These are phyloP conservation scores for Sebastes trivittatus DNA, from an alignment of 2,797 vertebrate species.

Conservation along the genomic window DNA sequence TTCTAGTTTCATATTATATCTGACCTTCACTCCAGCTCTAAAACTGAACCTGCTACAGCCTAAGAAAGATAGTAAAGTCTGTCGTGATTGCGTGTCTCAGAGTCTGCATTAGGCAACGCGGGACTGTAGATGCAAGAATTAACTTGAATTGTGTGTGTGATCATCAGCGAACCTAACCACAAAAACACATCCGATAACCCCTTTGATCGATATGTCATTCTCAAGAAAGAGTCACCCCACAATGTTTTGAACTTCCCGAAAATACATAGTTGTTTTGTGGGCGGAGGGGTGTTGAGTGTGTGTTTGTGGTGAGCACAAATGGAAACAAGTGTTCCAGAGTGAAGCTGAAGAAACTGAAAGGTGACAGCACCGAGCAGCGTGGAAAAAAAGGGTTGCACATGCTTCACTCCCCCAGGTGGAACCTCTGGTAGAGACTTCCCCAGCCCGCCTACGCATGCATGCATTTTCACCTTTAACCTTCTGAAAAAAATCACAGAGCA, in stretches of 20 bases:
- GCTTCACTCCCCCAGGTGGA: slow-evolving; percentile 35
- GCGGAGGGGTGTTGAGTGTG: neutral
- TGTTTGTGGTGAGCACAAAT: neutral
- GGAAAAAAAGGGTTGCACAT: slow-evolving; percentile 44
- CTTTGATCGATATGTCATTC: neutral
- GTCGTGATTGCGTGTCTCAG: too few relatives aligned
- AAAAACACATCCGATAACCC: neutral
- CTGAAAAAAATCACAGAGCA: neutral
- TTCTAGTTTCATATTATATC: too few relatives aligned
- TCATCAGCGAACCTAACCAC: neutral
- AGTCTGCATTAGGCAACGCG: neutral
- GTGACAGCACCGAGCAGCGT: neutral
- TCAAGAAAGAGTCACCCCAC: neutral
- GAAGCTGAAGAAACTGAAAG: neutral
- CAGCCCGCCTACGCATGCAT: neutral
- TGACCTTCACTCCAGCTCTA: too few relatives aligned
- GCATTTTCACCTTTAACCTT: neutral
- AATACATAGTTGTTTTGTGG: neutral
- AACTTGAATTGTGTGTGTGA: neutral
- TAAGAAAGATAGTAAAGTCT: too few relatives aligned
- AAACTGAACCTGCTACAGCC: too few relatives aligned
- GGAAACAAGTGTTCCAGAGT: slow-evolving; percentile 6
- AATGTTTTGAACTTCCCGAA: slow-evolving; percentile 34
- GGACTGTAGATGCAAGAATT: neutral
- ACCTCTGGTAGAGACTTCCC: slow-evolving; percentile 40